Percentiles rank a stretch among this genome's conserved stretches.
These are phyloP conservation scores for Orius insidiosus DNA, from an alignment of 1,140 invertebrate species.

Conservation along the genomic window DNA sequence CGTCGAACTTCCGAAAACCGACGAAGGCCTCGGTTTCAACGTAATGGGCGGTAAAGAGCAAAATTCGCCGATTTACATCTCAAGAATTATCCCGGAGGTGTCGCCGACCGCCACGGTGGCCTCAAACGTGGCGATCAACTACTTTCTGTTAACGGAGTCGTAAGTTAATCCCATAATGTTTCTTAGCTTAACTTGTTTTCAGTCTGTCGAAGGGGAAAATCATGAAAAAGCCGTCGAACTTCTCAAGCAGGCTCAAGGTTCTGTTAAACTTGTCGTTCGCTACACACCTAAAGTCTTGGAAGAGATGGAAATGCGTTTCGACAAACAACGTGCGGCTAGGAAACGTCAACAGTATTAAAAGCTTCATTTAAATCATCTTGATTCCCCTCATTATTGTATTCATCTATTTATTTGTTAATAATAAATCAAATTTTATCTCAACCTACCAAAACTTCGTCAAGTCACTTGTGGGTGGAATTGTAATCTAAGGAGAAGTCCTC, in stretches of 20 bases:
- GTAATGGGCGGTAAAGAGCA: constrained; percentile 99
- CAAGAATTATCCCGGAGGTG: constrained; percentile 93
- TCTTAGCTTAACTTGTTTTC: constrained; percentile 26
- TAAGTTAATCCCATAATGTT: too few relatives aligned
- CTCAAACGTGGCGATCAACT: constrained; percentile 96
- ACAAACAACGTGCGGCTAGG: constrained; percentile 77
- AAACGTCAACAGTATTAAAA: constrained; percentile 49
- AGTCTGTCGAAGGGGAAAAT: constrained; percentile 98
- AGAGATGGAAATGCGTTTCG: constrained; percentile 98
- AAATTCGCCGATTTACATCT: constrained; percentile 99
- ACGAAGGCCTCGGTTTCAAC: constrained; percentile 98
- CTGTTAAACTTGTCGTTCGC: constrained; percentile 92
- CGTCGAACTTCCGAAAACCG: constrained; percentile 95
- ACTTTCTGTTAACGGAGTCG: constrained; percentile 93
- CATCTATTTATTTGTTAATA: too few relatives aligned
- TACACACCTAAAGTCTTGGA: constrained; percentile 97
- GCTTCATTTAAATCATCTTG: background rate
- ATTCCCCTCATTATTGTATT: background rate
- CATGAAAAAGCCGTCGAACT: constrained; percentile 98
- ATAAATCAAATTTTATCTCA: too few relatives aligned
- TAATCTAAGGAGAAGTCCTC: too few relatives aligned
- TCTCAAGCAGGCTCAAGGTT: constrained; percentile 91
- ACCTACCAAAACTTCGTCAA: too few relatives aligned
- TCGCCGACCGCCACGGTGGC: constrained; percentile 92
- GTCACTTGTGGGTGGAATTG: too few relatives aligned